These are phyloP conservation scores for Diachrysia chrysitis DNA, from an alignment of 2,888 invertebrate genomes.

Conservation along the genomic window DNA sequence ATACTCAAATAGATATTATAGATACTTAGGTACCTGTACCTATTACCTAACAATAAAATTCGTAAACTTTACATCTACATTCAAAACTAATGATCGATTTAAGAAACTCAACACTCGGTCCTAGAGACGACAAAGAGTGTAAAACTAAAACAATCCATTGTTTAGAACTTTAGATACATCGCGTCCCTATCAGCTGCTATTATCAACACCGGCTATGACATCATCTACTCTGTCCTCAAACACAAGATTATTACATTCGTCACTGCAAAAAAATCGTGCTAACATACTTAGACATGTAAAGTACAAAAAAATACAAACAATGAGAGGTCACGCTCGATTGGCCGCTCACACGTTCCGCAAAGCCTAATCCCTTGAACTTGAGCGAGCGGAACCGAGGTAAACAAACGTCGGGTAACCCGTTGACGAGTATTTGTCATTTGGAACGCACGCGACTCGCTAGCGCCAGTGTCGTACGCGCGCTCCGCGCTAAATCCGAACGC, in stretches of 20 bases:
- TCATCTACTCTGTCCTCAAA: constrained; percentile 49
- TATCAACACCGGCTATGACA: constrained; percentile 53
- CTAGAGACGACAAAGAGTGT: constrained; percentile 35
- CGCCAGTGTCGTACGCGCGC: constrained; percentile 70
- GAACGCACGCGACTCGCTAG: constrained; percentile 76
- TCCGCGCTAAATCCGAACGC: constrained; percentile 69
- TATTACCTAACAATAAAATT: too few relatives aligned
- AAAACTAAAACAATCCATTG: constrained; percentile 46
- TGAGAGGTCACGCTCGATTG: constrained; percentile 62
- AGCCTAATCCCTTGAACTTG: constrained; percentile 85
- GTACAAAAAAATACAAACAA: constrained; percentile 37
- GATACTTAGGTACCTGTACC: too few relatives aligned
- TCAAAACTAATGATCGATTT: too few relatives aligned
- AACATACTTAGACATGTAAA: constrained; percentile 51
- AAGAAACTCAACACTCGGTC: constrained; percentile 25
- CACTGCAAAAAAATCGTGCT: constrained; percentile 51
- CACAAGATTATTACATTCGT: constrained; percentile 40
- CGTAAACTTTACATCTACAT: too few relatives aligned
- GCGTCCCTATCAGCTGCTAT: constrained; percentile 39
- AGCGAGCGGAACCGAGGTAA: constrained; percentile 76
- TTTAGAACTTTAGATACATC: constrained; percentile 39
- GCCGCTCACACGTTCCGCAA: constrained; percentile 62
- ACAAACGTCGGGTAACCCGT: constrained; percentile 77
- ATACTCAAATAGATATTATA: too few relatives aligned
- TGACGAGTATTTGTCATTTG: constrained; percentile 87